Conservation (phyloP, 2,113 vertebrate species). For the Aptenodytes forsteri region DNA sequence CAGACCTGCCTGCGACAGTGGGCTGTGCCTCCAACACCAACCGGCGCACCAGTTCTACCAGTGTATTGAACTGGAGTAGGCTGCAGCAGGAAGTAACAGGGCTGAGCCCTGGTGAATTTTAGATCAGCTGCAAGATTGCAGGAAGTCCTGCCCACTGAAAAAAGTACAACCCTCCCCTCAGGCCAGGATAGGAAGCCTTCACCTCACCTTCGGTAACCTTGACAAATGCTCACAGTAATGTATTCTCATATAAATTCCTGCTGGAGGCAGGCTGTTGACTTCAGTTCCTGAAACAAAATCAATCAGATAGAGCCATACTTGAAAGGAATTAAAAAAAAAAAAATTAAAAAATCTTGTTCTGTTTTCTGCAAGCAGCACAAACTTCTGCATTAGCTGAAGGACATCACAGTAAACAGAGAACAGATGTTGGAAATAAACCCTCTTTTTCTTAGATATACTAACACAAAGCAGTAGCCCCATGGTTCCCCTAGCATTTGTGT, state of each 20-base stretch:
- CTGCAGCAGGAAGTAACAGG: neutral
- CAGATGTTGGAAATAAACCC: neutral
- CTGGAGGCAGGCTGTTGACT: neutral
- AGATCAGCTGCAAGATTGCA: neutral
- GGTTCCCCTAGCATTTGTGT: neutral
- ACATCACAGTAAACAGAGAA: neutral
- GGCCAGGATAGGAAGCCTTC: neutral
- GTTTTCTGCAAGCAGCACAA: neutral
- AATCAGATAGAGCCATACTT: neutral
- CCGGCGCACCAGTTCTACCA: rapidly evolving
- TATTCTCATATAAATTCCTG: neutral
- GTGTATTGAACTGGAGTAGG: neutral
- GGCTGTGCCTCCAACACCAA: neutral
- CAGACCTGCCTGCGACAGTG: neutral
- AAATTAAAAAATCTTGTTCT: neutral
- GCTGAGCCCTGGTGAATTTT: neutral
- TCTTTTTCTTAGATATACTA: neutral
- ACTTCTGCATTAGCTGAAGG: neutral
- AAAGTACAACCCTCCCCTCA: neutral
- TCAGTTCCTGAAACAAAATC: neutral
- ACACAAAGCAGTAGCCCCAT: neutral
- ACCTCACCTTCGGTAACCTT: neutral
- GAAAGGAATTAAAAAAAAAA: neutral
- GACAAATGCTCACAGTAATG: neutral
- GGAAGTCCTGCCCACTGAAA: neutral